Evolutionary conservation across 2,113 vertebrate genomes (phyloP), one percentile per base, ranked within the genome.

Genomic region (Spermophilus dauricus): DNA sequence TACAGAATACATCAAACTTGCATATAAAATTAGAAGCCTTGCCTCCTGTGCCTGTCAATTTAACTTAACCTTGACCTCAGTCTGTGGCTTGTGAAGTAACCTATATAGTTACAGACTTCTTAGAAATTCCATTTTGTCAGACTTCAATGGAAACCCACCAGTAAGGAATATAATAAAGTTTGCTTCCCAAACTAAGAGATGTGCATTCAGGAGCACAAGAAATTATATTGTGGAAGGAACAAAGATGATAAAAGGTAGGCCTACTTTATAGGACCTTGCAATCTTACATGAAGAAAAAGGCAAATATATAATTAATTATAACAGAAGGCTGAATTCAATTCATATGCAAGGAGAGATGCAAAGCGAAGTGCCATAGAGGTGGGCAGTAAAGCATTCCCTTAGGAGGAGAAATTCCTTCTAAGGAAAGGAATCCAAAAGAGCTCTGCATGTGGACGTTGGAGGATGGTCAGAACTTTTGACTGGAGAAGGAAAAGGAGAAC

Each of bases 61-160:
- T 48, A 91, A 53, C 53, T 87, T 75, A 70, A 69, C 6, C n/a
- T 87, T 84, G 75, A 83, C 34, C 45, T 76, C 37, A 42, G 63
- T 51, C 48, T 86, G 28, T 53, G 61, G 56, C 81, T 45, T 75
- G 12, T 75, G 51, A 86, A 82, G 39, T 10, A 53, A 81, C 12
- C 70, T n/a, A 30, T 18, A n/a, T 12, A 37, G 87, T 86, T 96
- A 92, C 77, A 92, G 37, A 95, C 65, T 26, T 90, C 39, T 28
- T 69, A 7, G 90, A 87, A 53, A 69, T 32, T 96, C 86, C 61
- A 84, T 51, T 86, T 32, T 63, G 18, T 61, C 11, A 56, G 34
- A 28, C 34, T 92, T 97, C 69, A 82, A 75, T 65, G 97, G 95
- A 87, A 48, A 86, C 10, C 20, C n/a, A 86, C 51, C 69, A 45